Evolutionary conservation across 2,888 invertebrate genomes (phyloP), one percentile per base, ranked within the genome.

Genomic region (Epinotia demarniana): DNA sequence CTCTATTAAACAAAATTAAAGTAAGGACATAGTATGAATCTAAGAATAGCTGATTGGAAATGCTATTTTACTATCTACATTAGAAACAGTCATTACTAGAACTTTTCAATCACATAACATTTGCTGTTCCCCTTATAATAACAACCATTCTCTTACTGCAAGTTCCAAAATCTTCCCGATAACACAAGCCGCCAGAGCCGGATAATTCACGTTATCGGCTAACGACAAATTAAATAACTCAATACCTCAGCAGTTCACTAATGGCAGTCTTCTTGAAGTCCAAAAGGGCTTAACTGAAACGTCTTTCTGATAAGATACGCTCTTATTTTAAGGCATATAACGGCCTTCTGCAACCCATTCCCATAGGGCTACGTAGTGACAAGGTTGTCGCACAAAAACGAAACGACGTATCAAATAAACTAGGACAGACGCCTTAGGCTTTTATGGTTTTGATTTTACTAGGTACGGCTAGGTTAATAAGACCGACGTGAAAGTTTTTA

Each of bases 131-230:
- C 53, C n/a, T 53, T 53, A 8, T n/a, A n/a, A 53, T 53, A 53
- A 53, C 53, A 53, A 53, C 16, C 53, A 53, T 53, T 53, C n/a
- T n/a, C n/a, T 49, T 2, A 53, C 49, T 4, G 16, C 46, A 49
- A 46, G 16, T 64, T n/a, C 55, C 62, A n/a, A 71, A 53, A 62
- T 53, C 53, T 33, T 19, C 19, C 49, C 61, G 49, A 55, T 53
- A 73, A 61, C 61, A 67, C 9, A 39, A 39, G 39, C 39, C 39
- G 53, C 74, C 5, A 13, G 69, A 16, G 61, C 57, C n/a, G 11
- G 27, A 27, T 53, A 55, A 73, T 39, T 19, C 58, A 18, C 55
- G 68, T 73, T 68, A 68, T 67, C 81, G 80, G 81, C 83, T 84
- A 80, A 83, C 80, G 81, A 49, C 49, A 64, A 46, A 64, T 64